phyloP scores from a whole-genome alignment of 37 sponge, comb jelly and placozoan species.

The Theonella swinhoei region DNA sequence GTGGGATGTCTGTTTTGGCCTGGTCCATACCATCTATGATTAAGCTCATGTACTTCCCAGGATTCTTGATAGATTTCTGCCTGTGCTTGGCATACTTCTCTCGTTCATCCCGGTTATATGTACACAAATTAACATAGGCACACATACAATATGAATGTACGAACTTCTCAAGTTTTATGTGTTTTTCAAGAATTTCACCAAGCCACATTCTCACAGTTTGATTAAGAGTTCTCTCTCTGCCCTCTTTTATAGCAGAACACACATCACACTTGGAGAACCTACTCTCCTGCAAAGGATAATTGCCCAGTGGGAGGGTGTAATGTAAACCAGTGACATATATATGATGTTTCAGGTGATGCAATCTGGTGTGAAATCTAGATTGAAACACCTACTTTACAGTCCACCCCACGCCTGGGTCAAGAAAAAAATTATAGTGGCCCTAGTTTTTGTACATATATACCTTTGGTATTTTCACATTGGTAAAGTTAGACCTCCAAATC shows the following conservation, averaged over 20 bases:
- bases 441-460: slow-evolving; percentile 4
- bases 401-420: too few species aligned
- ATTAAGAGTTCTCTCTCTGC: neutral
- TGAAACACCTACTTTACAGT: too few species aligned
- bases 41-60: slow-evolving; percentile 21
- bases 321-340: neutral
- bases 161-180: neutral
- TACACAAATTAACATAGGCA: neutral
- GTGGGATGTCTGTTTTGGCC: slow-evolving; percentile 31
- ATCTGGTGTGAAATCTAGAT: neutral
- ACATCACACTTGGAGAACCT: too few species aligned
- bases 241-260: too few species aligned
- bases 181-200: neutral
- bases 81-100: slow-evolving; percentile 29
- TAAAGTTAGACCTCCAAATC: neutral
- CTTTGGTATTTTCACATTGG: slow-evolving; percentile 43
- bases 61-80: slow-evolving; percentile 1
- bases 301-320: slow-evolving; percentile 28
- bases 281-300: too few species aligned
- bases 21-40: slow-evolving; percentile 48
- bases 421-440: too few species aligned
- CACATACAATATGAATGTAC: neutral
- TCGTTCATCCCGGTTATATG: slow-evolving; percentile 11
- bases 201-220: neutral
- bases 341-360: neutral